phyloP scores from a whole-genome alignment of 1,140 invertebrate genomes.

The Scylla paramamosain region DNA sequence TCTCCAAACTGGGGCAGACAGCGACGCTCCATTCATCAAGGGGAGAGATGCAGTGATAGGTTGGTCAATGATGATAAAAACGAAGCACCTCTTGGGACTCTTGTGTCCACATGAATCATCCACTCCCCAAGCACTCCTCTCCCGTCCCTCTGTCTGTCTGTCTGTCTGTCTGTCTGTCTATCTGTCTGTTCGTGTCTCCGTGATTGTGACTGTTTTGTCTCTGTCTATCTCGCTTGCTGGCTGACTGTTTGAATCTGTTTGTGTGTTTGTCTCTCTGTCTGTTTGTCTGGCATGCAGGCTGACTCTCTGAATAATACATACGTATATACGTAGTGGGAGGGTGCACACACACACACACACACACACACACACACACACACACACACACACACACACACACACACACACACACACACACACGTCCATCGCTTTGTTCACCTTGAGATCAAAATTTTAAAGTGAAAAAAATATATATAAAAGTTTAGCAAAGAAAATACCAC shows the following conservation, averaged over 20 bases:
- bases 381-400: not conserved
- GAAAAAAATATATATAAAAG: not conserved
- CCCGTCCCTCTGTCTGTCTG: not conserved
- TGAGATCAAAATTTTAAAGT: no score
- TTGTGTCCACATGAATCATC: not conserved
- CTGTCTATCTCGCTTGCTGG: not conserved
- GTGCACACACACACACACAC: constrained; percentile 14
- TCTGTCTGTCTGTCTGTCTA: not conserved
- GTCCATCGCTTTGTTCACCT: no score
- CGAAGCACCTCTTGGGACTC: not conserved
- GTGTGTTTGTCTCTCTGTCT: not conserved
- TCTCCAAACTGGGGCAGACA: not conserved
- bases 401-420: not conserved
- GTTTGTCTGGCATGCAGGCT: not conserved
- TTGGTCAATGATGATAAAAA: not conserved
- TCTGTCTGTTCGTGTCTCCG: not conserved
- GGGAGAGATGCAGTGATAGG: not conserved
- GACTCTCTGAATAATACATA: not conserved
- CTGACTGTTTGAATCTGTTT: not conserved
- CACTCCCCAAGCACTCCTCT: not conserved
- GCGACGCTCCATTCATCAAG: not conserved
- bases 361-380: constrained; percentile 39
- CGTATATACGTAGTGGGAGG: not conserved
- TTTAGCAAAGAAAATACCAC: not conserved
- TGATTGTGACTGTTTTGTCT: no score